These are phyloP conservation scores for Julus scanicus DNA, from an alignment of 2,888 invertebrate genomes.

Conservation along the genomic window DNA sequence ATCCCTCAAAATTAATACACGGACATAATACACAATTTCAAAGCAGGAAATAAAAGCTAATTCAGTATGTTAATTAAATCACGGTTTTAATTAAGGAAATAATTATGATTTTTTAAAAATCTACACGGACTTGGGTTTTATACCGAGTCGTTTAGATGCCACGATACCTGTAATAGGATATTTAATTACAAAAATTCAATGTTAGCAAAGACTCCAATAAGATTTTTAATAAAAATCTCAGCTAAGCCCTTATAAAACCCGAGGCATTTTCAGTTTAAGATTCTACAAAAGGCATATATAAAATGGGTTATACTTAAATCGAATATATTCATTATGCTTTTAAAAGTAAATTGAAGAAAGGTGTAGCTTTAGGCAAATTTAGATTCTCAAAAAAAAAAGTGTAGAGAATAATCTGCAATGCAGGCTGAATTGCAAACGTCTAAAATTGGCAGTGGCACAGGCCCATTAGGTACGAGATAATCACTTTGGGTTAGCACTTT, in stretches of 20 bases:
- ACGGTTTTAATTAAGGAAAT: slow-evolving; percentile 2
- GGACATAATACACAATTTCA: no score
- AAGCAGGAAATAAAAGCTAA: not conserved
- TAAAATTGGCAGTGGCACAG: slow-evolving; percentile 7
- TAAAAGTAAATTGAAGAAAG: slow-evolving; percentile 33
- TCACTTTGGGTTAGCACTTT: slow-evolving; percentile 14
- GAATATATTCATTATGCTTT: slow-evolving; percentile 22
- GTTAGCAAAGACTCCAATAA: not conserved
- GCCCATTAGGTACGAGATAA: slow-evolving; percentile 1
- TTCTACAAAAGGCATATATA: not conserved
- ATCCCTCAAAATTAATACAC: no score
- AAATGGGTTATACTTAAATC: not conserved
- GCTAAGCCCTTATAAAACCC: not conserved
- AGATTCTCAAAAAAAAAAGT: not conserved
- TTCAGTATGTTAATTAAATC: not conserved
- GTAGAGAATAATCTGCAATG: not conserved
- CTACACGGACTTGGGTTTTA: not conserved
- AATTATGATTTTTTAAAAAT: not conserved
- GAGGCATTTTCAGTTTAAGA: not conserved
- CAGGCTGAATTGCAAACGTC: not conserved
- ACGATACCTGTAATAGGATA: slow-evolving; percentile 7
- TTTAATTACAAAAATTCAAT: slow-evolving; percentile 3
- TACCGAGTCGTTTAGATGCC: not conserved
- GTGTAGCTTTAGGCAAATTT: not conserved
- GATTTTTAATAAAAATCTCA: not conserved